These are phyloP conservation scores for Brassicogethes aeneus DNA, from an alignment of 2,888 invertebrate genomes.

Conservation along the genomic window DNA sequence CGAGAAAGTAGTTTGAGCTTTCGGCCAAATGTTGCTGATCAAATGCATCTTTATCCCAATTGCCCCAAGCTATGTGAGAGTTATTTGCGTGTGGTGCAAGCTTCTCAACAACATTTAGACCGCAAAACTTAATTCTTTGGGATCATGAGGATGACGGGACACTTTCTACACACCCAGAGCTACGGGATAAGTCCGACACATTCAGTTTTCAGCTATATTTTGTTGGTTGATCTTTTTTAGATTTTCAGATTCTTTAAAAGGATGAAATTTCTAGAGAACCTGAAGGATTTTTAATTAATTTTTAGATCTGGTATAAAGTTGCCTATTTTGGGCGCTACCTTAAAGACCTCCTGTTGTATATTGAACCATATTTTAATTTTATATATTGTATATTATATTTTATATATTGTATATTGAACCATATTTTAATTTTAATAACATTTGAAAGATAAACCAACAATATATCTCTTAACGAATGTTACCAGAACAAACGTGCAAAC, in stretches of 20 bases:
- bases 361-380: no score
- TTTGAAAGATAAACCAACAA: no score
- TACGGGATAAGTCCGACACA: slow-evolving; percentile 19
- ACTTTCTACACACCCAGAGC: slow-evolving; percentile 32
- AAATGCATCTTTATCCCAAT: slow-evolving; percentile 35
- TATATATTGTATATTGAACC: no score
- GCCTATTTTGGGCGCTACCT: no score
- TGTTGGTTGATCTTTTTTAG: no score
- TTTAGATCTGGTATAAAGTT: no score
- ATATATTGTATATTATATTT: no score
- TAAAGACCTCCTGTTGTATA: no score
- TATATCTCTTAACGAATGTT: slow-evolving; percentile 7
- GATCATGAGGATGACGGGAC: slow-evolving; percentile 12
- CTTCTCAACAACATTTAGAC: slow-evolving; percentile 40
- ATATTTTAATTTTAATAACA: no score
- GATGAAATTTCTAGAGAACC: no score
- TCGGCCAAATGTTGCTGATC: slow-evolving; percentile 38
- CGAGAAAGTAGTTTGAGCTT: background rate
- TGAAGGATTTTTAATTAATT: no score
- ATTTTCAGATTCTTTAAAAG: no score
- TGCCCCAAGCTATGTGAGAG: slow-evolving; percentile 36
- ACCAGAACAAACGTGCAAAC: slow-evolving; percentile 52
- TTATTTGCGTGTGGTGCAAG: slow-evolving; percentile 40
- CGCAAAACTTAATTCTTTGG: slow-evolving; percentile 3
- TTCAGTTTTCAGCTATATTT: background rate